A percentile compares a stretch with the other conserved stretches of the same genome.
Conservation (phyloP, 1,140 invertebrate genomes). For the Oryzaephilus surinamensis region DNA sequence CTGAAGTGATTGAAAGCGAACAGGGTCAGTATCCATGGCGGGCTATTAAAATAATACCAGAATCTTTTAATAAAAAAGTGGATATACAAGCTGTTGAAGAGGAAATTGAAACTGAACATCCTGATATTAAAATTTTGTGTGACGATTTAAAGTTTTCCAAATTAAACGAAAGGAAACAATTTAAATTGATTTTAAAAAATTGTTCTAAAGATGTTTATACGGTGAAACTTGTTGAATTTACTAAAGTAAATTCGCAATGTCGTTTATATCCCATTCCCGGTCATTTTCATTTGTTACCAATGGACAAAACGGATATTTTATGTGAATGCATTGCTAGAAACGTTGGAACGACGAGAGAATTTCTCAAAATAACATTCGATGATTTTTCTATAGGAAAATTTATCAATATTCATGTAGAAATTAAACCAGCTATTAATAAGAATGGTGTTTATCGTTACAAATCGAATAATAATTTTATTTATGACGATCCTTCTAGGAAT, state of each 20-base stretch:
- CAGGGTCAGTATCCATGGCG: constrained; percentile 49
- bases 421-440: constrained; percentile 19
- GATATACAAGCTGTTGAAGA: constrained; percentile 7
- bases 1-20: constrained; percentile 56
- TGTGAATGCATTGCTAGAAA: constrained; percentile 39
- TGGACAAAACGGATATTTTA: not conserved
- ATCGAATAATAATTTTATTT: constrained; percentile 2
- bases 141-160: not conserved
- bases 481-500: not conserved
- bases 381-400: constrained; percentile 45
- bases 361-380: constrained; percentile 46
- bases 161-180: not conserved
- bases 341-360: constrained; percentile 47
- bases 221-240: not conserved
- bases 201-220: not conserved
- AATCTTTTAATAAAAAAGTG: constrained; percentile 20
- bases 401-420: constrained; percentile 40
- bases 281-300: no score
- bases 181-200: not conserved
- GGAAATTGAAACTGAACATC: not conserved
- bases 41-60: constrained; percentile 42
- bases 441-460: not conserved
- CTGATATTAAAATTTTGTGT: not conserved
- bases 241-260: no score
- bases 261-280: no score